A percentile compares a stretch with the other conserved stretches of the same genome.
Conservation (phyloP, 1,140 invertebrate genomes). For the Drosophila oshimai region DNA sequence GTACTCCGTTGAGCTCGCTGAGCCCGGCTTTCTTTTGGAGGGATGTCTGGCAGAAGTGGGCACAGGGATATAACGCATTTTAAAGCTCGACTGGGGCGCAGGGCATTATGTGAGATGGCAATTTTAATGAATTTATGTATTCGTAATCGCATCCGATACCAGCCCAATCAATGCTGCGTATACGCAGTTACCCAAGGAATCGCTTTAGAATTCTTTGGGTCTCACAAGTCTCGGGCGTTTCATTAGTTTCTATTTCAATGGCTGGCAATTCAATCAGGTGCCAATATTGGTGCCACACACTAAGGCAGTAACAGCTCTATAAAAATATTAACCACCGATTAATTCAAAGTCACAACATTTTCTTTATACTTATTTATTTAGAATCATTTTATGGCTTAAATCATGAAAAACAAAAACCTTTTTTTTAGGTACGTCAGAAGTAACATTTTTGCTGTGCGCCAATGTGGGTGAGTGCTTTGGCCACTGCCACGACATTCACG, state of each 20-base stretch:
- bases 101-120: slow-evolving; percentile 51
- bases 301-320: no score
- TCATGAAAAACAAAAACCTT: slow-evolving; percentile 59
- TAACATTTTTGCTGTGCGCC: slow-evolving; percentile 37
- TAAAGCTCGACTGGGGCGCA: slow-evolving; percentile 50
- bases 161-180: slow-evolving; percentile 7
- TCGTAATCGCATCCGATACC: slow-evolving; percentile 37
- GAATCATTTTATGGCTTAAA: no score
- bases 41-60: slow-evolving; percentile 14
- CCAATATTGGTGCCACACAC: slow-evolving; percentile 38
- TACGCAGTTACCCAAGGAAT: slow-evolving; percentile 20
- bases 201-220: slow-evolving; percentile 10
- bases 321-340: no score
- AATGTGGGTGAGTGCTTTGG: slow-evolving; percentile 41
- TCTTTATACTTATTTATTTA: no score
- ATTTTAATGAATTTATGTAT: slow-evolving; percentile 73
- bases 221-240: slow-evolving; percentile 9
- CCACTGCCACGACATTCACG: slow-evolving; percentile 11
- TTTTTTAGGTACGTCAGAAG: no score
- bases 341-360: no score
- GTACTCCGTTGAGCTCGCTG: slow-evolving; percentile 3
- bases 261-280: slow-evolving; percentile 51
- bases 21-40: not conserved
- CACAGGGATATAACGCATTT: slow-evolving; percentile 24
- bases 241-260: slow-evolving; percentile 58